Base-by-base conservation (phyloP, 2,888 invertebrate species). In the Clunio marinus region DNA sequence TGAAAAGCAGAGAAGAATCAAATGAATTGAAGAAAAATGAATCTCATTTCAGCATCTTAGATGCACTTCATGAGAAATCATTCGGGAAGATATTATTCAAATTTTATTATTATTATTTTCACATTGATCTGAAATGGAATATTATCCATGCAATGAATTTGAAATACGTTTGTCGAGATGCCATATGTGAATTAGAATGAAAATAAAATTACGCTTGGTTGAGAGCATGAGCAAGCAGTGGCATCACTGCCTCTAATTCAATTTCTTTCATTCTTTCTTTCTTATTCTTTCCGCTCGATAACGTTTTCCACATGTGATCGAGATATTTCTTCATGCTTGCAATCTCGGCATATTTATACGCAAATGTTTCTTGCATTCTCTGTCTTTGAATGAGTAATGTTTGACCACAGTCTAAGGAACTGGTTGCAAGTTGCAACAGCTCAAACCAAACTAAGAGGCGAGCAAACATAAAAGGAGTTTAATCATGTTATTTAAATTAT, bases 401-500 rank as follows among this genome's bases (percentile, higher is more conserved):
- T 45, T 17, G 57, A 51, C 20, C 20, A 1, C 20, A 25, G 27
- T 27, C 20, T 20, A 51, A 22, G 57, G n/a, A 51, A 51, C 51
- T 51, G 17, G 35, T 32, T 32, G 35, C 35, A 17, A 51, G 51
- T 3, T 4, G 3, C 20, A 51, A n/a, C n/a, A 3, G 17, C 51
- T 5, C 2, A 17, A 22, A 51, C 57, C 27, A 27, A 24, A 57
- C 15, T 3, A 45, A 45, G 27, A 27, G 25, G 57, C 27, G n/a
- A 57, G 20, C 20, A 22, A 22, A 20, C 24, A 22, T 22, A 15
- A 57, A 57, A 27, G 57, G 57, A 57, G 25, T 57, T 57, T 57
- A 57, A 57, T 57, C 57, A 57, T 57, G 57, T 57, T 57, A 57
- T 57, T 51, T 20, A 51, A 51, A 51, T 51, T 51, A 17, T 22